Evolutionary conservation across 2,888 invertebrate genomes (phyloP).

Genomic region (Cryptocephalus moraei): DNA sequence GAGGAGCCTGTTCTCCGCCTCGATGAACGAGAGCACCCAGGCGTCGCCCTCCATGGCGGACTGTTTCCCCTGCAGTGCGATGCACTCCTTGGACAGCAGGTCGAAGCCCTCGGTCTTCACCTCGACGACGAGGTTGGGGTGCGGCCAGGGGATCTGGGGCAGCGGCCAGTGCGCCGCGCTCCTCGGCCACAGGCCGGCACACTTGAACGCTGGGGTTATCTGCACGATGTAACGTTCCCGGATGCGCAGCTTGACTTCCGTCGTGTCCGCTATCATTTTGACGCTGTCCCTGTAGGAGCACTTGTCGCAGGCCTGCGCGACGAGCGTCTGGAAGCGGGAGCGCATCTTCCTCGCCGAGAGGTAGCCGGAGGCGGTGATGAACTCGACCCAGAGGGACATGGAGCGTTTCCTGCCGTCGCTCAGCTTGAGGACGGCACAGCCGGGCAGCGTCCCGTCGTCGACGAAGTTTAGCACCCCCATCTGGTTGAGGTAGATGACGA

Average conservation of each 20-base stretch:
- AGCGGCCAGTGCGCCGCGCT: slow-evolving; percentile 76
- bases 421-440: slow-evolving; percentile 75
- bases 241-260: slow-evolving; percentile 67
- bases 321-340: slow-evolving; percentile 70
- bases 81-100: slow-evolving; percentile 62
- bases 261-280: slow-evolving; percentile 73
- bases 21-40: slow-evolving; percentile 69
- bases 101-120: slow-evolving; percentile 80
- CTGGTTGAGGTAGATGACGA: slow-evolving; percentile 73
- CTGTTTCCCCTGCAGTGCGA: slow-evolving; percentile 56
- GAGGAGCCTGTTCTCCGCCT: slow-evolving; percentile 66
- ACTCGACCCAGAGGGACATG: slow-evolving; percentile 87
- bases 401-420: slow-evolving; percentile 78
- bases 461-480: slow-evolving; percentile 87
- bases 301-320: slow-evolving; percentile 70
- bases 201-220: slow-evolving; percentile 76
- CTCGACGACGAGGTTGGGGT: slow-evolving; percentile 64
- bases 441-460: slow-evolving; percentile 70
- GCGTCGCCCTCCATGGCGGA: slow-evolving; percentile 77
- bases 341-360: slow-evolving; percentile 74
- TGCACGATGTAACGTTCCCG: slow-evolving; percentile 70
- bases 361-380: slow-evolving; percentile 80
- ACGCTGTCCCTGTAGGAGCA: slow-evolving; percentile 68
- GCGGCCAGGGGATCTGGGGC: slow-evolving; percentile 72
- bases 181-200: slow-evolving; percentile 74